Base-by-base conservation (phyloP, 2,888 invertebrate genomes). In the Drosophila siamana region DNA sequence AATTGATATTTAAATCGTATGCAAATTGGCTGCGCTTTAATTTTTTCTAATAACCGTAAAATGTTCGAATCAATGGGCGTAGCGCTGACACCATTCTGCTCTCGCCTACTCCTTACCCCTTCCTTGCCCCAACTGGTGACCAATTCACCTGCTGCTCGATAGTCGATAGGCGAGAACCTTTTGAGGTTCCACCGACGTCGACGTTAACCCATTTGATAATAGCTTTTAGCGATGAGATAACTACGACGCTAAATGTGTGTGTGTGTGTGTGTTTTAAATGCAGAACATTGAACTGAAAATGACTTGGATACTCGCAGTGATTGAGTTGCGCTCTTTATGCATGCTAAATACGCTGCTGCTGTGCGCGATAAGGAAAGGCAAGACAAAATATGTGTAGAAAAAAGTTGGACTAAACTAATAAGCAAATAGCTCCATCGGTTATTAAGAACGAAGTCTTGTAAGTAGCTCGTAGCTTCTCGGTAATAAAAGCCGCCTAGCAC, bases 11-110 rank as follows among this genome's bases (percentile, higher is more conserved):
- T 57, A 70, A 63, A 61, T 68, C 54, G 44, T 72, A 75, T 76
- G 72, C 46, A 72, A 75, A 76, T 72, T 64, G 68, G 44, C 44
- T 56, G 55, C 57, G 76, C 76, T 76, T 75, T 72, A 75, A 64
- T 72, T 75, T 72, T 59, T 61, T 41, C 54, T 47, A 57, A 68
- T 68, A 72, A 64, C 72, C 76, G 68, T 75, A 50, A 75, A 75
- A 60, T 43, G 43, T 24, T 56, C 26, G 52, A 63, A 48, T 60
- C 59, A 61, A 57, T 47, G 54, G 47, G 41, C 22, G 47, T 47
- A 24, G 13, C 46, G 11, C 54, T 47, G 55, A 38, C 57, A 56
- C 40, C 47, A 47, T 28, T 44, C n/a, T 13, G 22, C 26, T 15
- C 16, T 19, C 30, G 9, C 38, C 24, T 26, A 0, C 26, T 36